Conservation (phyloP, 2,113 vertebrate species). For the Dascyllus trimaculatus region DNA sequence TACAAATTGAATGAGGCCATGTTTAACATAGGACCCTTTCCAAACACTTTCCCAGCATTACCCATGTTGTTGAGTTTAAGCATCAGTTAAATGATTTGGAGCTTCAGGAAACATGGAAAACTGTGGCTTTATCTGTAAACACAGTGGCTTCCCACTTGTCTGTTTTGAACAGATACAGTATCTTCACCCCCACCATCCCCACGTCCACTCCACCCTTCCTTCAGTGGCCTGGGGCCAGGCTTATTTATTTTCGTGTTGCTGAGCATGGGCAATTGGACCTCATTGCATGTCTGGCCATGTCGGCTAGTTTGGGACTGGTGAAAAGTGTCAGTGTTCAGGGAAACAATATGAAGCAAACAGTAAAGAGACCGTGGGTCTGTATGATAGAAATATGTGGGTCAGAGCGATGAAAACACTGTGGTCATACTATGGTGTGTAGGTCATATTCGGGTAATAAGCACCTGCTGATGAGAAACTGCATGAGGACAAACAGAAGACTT, state of each 20-base stretch:
- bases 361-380: slow-evolving; percentile 2
- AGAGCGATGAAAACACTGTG: slow-evolving; percentile 41
- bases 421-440: slow-evolving; percentile 9
- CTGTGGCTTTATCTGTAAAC: slow-evolving; percentile 22
- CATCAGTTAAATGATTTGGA: neutral
- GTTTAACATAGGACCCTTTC: neutral
- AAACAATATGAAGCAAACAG: slow-evolving; percentile 35
- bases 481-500: slow-evolving; percentile 4
- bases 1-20: neutral
- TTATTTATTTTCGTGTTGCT: slow-evolving; percentile 83
- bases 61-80: neutral
- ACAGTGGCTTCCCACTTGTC: slow-evolving; percentile 27
- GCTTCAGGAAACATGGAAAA: slow-evolving; percentile 30
- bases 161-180: slow-evolving; percentile 73
- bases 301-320: slow-evolving; percentile 4
- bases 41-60: neutral
- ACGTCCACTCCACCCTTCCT: slow-evolving; percentile 52
- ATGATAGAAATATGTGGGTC: slow-evolving; percentile 58
- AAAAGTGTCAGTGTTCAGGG: slow-evolving; percentile 3
- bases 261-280: slow-evolving; percentile 81
- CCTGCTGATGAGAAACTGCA: slow-evolving; percentile 18
- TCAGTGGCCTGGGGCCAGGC: slow-evolving; percentile 38
- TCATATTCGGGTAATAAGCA: slow-evolving; percentile 34
- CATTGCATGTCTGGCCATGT: slow-evolving; percentile 45
- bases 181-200: slow-evolving; percentile 35